Conservation (phyloP, 2,113 vertebrate genomes). For the Jaculus jaculus region DNA sequence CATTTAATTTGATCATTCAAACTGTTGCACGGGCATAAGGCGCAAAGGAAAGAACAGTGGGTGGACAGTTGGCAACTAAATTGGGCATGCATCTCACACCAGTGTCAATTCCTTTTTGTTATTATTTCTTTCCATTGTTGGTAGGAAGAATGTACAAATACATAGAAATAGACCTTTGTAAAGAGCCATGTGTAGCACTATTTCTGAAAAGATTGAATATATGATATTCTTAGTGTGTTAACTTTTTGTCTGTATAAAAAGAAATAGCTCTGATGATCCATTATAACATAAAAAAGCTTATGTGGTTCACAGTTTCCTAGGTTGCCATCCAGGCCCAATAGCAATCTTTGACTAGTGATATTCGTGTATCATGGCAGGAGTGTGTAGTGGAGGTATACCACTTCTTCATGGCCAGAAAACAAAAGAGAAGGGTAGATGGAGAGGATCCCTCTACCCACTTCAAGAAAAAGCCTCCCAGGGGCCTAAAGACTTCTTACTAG, state of each 20-base stretch:
- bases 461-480: too few species aligned
- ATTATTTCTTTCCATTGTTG: conserved; percentile 21
- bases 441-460: not conserved
- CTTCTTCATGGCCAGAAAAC: too few species aligned
- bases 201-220: conserved; percentile 13
- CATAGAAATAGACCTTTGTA: not conserved
- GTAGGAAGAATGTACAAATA: not conserved
- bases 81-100: conserved; percentile 29
- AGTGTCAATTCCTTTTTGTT: not conserved
- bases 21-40: conserved; percentile 18
- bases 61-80: conserved; percentile 67
- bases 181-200: not conserved
- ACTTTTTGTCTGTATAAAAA: not conserved
- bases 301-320: not conserved
- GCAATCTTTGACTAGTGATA: not conserved
- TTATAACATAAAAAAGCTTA: too few species aligned
- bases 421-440: not conserved
- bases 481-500: not conserved
- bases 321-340: not conserved
- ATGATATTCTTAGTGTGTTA: not conserved
- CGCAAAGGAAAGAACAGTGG: conserved; percentile 57
- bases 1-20: conserved; percentile 66
- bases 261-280: not conserved
- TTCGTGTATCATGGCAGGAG: not conserved
- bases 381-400: not conserved